A percentile compares a stretch with the other conserved stretches of the same genome.
These are phyloP conservation scores for Onychorhynchus coronatus DNA, from an alignment of 2,113 vertebrate species.

Conservation along the genomic window DNA sequence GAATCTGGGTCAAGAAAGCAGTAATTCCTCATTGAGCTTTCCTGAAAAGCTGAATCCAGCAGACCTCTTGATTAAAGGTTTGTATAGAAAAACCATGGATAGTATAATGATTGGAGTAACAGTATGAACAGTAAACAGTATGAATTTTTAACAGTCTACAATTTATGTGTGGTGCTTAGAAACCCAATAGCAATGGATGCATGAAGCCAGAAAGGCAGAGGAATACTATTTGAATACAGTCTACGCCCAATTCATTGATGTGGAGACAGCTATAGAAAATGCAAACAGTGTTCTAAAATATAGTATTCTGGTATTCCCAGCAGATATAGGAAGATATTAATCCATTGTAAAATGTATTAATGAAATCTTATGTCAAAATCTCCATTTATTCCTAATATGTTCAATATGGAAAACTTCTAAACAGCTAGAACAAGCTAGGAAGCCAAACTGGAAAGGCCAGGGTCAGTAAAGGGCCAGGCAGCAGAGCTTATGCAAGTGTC, in stretches of 20 bases:
- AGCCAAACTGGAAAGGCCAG: not conserved
- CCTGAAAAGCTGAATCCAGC: not conserved
- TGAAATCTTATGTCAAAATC: not conserved
- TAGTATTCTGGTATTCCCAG: not conserved
- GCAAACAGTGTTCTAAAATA: not conserved
- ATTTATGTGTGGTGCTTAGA: not conserved
- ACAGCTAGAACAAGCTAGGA: not conserved
- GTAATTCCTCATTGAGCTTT: not conserved
- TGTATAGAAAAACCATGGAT: not conserved
- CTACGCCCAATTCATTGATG: not conserved
- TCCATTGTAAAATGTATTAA: not conserved
- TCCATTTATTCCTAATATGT: not conserved
- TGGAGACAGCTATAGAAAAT: not conserved
- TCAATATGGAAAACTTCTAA: not conserved
- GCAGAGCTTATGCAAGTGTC: not conserved
- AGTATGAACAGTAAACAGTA: not conserved
- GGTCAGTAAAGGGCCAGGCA: not conserved
- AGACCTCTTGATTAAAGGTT: not conserved
- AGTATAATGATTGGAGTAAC: not conserved
- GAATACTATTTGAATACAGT: not conserved
- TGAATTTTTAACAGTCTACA: not conserved
- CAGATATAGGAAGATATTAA: not conserved
- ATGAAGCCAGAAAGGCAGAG: not conserved
- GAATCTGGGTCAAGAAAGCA: not conserved
- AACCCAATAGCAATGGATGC: not conserved